phyloP scores from a whole-genome alignment of 2,113 vertebrate genomes.

The Thymallus thymallus region DNA sequence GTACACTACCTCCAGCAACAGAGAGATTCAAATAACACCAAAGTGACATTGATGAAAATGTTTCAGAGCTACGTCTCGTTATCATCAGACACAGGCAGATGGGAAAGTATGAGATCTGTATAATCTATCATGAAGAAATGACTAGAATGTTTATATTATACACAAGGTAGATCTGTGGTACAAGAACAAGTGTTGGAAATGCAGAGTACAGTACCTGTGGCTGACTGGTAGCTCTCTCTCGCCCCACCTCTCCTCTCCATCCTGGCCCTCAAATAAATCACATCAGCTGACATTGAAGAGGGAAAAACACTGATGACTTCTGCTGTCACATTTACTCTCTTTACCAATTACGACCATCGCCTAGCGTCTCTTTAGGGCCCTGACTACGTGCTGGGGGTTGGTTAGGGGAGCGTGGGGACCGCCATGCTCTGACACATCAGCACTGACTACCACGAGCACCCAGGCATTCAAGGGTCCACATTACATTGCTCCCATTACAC shows the following conservation, averaged over 20 bases:
- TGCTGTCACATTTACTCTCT: conserved; percentile 72
- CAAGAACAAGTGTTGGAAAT: too few relatives aligned
- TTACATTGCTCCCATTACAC: not conserved
- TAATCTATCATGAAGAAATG: conserved; percentile 40
- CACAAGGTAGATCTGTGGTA: not conserved
- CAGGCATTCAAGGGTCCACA: not conserved
- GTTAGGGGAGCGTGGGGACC: not conserved
- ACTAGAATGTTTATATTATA: not conserved
- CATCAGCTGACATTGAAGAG: conserved; percentile 58
- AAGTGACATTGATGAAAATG: too few relatives aligned
- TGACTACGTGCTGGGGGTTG: not conserved
- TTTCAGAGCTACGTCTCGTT: too few relatives aligned
- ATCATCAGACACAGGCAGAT: too few relatives aligned
- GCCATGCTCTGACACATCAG: conserved; percentile 18
- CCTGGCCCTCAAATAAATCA: conserved; percentile 59
- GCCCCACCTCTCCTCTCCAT: too few relatives aligned
- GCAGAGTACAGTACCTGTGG: too few relatives aligned
- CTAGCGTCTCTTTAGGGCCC: conserved; percentile 46
- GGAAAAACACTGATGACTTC: conserved; percentile 53
- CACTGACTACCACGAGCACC: not conserved
- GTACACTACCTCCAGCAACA: too few relatives aligned
- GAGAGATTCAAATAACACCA: too few relatives aligned
- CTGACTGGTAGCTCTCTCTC: too few relatives aligned
- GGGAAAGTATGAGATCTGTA: too few relatives aligned
- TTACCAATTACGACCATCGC: conserved; percentile 66